Evolutionary conservation across 1,140 invertebrate genomes (phyloP).

Genomic region (Calephelis nemesis): DNA sequence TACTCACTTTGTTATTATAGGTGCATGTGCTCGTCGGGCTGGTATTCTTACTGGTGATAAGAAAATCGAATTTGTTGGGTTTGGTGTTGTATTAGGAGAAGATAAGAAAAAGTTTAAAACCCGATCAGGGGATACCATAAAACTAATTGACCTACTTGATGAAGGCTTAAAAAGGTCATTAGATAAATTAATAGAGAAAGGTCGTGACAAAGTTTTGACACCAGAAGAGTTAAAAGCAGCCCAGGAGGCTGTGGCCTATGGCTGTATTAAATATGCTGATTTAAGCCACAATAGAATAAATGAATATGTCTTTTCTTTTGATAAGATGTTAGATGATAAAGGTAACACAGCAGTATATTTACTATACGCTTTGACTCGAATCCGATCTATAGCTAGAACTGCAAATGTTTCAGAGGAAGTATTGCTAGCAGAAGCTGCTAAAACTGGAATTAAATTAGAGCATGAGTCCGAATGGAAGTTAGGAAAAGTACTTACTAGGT

Average conservation of each 20-base stretch:
- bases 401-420: slow-evolving; percentile 81
- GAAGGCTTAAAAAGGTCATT: slow-evolving; percentile 93
- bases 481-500: slow-evolving; percentile 91
- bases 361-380: slow-evolving; percentile 96
- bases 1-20: slow-evolving; percentile 91
- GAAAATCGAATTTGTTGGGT: slow-evolving; percentile 94
- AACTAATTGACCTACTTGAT: slow-evolving; percentile 93
- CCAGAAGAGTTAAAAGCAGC: slow-evolving; percentile 91
- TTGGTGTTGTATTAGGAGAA: slow-evolving; percentile 98
- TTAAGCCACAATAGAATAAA: slow-evolving; percentile 94
- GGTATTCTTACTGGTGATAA: slow-evolving; percentile 83
- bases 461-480: slow-evolving; percentile 98
- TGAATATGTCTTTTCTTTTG: slow-evolving; percentile 99
- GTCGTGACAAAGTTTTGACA: slow-evolving; percentile 91
- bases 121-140: slow-evolving; percentile 96
- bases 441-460: slow-evolving; percentile 83
- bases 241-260: slow-evolving; percentile 96
- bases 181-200: slow-evolving; percentile 95
- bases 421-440: slow-evolving; percentile 79
- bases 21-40: slow-evolving; percentile 84
- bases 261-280: slow-evolving; percentile 99
- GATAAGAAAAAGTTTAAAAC: slow-evolving; percentile 99
- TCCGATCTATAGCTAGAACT: slow-evolving; percentile 93
- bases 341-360: slow-evolving; percentile 99
- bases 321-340: slow-evolving; percentile 99